Evolutionary conservation across 2,113 vertebrate species (phyloP).

Genomic region (Perca schrenkii): DNA sequence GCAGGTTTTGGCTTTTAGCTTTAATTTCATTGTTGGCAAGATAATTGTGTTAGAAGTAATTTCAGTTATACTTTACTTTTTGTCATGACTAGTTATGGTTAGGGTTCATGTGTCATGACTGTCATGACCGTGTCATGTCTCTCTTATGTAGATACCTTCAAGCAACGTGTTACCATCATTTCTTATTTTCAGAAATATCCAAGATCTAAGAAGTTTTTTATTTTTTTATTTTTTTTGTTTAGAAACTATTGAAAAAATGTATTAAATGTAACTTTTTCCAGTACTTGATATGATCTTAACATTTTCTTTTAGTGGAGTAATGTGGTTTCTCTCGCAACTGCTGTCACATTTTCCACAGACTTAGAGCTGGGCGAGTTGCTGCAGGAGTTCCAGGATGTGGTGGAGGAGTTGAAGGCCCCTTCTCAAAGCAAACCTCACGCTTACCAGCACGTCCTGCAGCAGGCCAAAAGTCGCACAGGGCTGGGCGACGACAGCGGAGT

Average conservation of each 20-base stretch:
- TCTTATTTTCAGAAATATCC: neutral
- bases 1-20: slow-evolving; percentile 9
- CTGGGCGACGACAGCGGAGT: slow-evolving; percentile 77
- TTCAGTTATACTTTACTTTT: too few relatives aligned
- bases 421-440: slow-evolving; percentile 51
- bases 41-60: neutral
- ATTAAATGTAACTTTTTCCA: neutral
- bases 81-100: too few relatives aligned
- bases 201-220: neutral
- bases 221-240: neutral
- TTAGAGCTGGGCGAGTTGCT: slow-evolving; percentile 80
- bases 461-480: slow-evolving; percentile 69
- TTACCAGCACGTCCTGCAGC: slow-evolving; percentile 69
- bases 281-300: neutral
- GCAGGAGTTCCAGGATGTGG: slow-evolving; percentile 85
- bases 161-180: neutral
- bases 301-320: slow-evolving; percentile 31
- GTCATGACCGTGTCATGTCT: too few relatives aligned
- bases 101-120: too few relatives aligned
- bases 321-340: slow-evolving; percentile 34
- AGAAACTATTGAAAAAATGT: neutral
- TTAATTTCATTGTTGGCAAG: neutral
- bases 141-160: too few relatives aligned
- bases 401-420: slow-evolving; percentile 80
- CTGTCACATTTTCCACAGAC: slow-evolving; percentile 79